phyloP scores from a whole-genome alignment of 1,140 invertebrate genomes.

The Apolygus lucorum region DNA sequence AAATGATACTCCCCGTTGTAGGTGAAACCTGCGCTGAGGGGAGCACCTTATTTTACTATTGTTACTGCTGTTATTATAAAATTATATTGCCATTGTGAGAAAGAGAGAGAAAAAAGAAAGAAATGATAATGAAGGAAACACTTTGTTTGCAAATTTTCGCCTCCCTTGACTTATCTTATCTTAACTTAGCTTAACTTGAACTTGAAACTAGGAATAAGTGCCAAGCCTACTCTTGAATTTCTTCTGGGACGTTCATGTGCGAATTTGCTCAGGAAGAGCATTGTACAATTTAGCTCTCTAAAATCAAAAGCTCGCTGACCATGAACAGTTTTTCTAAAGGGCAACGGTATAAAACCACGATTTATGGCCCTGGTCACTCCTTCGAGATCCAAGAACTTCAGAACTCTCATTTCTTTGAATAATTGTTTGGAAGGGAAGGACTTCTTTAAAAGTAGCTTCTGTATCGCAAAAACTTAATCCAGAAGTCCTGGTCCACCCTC shows the following conservation, averaged over 20 bases:
- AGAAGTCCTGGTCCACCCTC: no score
- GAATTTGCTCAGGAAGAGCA: neutral
- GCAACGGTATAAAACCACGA: neutral
- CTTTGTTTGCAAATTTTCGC: neutral
- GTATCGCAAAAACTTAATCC: no score
- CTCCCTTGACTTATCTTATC: neutral
- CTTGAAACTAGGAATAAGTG: neutral
- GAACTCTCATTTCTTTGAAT: no score
- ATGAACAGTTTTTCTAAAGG: neutral
- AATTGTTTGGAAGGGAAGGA: no score
- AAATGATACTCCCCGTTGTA: no score
- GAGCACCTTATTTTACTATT: neutral
- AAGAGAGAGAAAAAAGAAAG: neutral
- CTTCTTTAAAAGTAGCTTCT: no score
- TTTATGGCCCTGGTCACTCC: neutral
- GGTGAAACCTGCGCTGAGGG: neutral
- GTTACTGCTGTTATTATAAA: neutral
- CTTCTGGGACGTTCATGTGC: neutral
- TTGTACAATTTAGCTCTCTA: neutral
- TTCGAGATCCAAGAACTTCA: no score
- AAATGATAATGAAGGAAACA: neutral
- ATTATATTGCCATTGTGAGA: neutral
- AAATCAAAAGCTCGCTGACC: neutral
- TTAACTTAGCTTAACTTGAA: neutral
- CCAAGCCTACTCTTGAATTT: neutral